Evolutionary conservation across 2,797 vertebrate species (phyloP).

Genomic region (Poecile montanus): DNA sequence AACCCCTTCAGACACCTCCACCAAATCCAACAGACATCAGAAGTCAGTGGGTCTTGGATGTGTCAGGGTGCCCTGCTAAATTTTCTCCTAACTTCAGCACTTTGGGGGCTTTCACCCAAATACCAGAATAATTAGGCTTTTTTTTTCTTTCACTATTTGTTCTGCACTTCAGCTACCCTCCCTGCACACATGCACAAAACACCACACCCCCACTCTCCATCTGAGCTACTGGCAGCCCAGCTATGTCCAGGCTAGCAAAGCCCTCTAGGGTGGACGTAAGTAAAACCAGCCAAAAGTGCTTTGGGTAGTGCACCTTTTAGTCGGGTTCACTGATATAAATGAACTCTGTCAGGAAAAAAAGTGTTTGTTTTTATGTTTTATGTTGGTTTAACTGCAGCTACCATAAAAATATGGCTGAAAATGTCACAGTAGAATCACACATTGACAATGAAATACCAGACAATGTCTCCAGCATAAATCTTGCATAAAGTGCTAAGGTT

Average conservation of each 20-base stretch:
- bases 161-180: not conserved
- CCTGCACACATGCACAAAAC: not conserved
- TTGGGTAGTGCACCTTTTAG: not conserved
- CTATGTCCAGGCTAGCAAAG: not conserved
- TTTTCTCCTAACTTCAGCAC: not conserved
- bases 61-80: not conserved
- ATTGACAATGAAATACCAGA: constrained; percentile 33
- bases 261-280: not conserved
- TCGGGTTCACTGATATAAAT: constrained; percentile 13
- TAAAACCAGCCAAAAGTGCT: not conserved
- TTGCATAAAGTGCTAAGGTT: not conserved
- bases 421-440: constrained; percentile 45
- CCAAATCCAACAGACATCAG: not conserved
- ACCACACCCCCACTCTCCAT: not conserved
- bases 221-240: not conserved
- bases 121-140: not conserved
- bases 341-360: not conserved
- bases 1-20: not conserved
- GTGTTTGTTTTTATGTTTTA: constrained; percentile 19
- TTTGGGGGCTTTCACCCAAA: not conserved
- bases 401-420: constrained; percentile 47
- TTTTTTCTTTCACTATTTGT: not conserved
- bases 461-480: not conserved
- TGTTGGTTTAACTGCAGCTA: constrained; percentile 37
- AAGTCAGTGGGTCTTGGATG: not conserved